A percentile compares a stretch with the other conserved stretches of the same genome.
Evolutionary conservation across 1,140 invertebrate genomes (phyloP).

Genomic region (Pseudachorutes palmiensis): DNA sequence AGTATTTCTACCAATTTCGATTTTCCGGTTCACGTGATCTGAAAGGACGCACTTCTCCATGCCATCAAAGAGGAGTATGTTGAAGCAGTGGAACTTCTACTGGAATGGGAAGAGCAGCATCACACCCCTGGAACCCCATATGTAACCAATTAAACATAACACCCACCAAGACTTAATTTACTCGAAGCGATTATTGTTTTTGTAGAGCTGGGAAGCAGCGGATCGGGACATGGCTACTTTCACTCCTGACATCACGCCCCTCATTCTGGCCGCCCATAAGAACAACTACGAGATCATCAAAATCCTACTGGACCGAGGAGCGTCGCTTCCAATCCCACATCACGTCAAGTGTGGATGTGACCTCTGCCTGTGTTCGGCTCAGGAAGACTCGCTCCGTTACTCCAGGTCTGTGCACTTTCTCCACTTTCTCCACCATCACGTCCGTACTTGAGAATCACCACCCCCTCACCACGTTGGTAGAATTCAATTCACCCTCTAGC

Average conservation of each 20-base stretch:
- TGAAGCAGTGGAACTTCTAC: constrained; percentile 80
- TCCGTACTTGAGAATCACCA: neutral
- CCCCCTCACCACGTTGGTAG: neutral
- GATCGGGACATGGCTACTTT: constrained; percentile 71
- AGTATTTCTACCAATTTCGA: neutral
- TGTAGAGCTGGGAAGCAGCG: constrained; percentile 74
- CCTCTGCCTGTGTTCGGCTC: constrained; percentile 68
- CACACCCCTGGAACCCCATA: constrained; percentile 67
- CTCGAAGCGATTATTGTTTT: constrained; percentile 6
- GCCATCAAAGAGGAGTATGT: constrained; percentile 92
- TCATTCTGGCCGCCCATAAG: constrained; percentile 79
- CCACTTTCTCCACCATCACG: constrained; percentile 3
- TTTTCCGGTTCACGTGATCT: too few species aligned
- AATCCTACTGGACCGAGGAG: constrained; percentile 75
- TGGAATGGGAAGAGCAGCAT: constrained; percentile 75
- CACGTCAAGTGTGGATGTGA: constrained; percentile 84
- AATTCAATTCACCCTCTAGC: neutral
- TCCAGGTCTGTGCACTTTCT: constrained; percentile 57
- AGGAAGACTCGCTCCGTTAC: constrained; percentile 70
- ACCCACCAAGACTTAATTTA: too few species aligned
- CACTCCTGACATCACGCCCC: constrained; percentile 78
- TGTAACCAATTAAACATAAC: constrained; percentile 46
- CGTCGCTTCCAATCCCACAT: constrained; percentile 76
- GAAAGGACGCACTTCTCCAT: constrained; percentile 79
- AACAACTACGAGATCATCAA: constrained; percentile 91